phyloP scores from a whole-genome alignment of 1,140 invertebrate species.

The Mactra quadrangularis region DNA sequence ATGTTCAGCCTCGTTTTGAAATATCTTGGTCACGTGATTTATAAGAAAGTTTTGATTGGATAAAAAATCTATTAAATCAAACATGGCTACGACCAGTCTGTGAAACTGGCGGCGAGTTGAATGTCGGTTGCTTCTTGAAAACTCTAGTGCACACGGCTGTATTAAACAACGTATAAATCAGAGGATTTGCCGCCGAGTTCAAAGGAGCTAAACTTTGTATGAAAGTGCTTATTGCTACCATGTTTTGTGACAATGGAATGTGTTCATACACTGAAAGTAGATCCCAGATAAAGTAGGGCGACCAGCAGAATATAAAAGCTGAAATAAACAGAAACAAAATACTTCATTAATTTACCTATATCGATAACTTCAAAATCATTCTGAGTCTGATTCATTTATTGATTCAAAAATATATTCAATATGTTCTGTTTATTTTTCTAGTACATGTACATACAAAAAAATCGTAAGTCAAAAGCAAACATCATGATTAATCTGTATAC shows the following conservation, averaged over 20 bases:
- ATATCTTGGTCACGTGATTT: no score
- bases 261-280: conserved; percentile 96
- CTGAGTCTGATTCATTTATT: conserved; percentile 97
- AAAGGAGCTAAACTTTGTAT: conserved; percentile 96
- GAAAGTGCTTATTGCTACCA: conserved; percentile 94
- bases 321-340: conserved; percentile 73
- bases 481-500: no score
- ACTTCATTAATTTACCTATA: conserved; percentile 89
- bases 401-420: no score
- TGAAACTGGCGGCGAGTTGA: conserved; percentile 40
- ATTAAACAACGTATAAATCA: conserved; percentile 96
- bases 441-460: no score
- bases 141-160: conserved; percentile 83
- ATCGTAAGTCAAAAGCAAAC: no score
- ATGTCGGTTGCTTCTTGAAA: conserved; percentile 39
- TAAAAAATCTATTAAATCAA: no score
- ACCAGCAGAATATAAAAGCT: conserved; percentile 99
- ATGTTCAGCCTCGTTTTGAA: no score
- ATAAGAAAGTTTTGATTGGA: no score
- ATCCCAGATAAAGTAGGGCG: conserved; percentile 97
- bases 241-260: conserved; percentile 89
- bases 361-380: conserved; percentile 98
- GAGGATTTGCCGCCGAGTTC: conserved; percentile 96
- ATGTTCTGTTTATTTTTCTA: no score
- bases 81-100: neutral